phyloP scores from a whole-genome alignment of 2,888 invertebrate genomes.

The Acleris laterana region DNA sequence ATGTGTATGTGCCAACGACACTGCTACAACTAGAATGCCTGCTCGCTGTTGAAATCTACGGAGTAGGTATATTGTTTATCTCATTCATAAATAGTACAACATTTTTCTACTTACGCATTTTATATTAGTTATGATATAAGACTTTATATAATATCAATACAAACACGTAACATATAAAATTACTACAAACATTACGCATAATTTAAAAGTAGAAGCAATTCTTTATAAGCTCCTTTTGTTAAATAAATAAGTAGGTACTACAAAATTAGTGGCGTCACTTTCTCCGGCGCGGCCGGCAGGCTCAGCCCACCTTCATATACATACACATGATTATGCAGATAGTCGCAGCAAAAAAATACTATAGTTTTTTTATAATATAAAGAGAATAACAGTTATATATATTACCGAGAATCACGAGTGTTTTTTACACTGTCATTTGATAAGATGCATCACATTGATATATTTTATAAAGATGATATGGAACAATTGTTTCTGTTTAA shows the following conservation, averaged over 20 bases:
- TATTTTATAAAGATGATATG: too few species aligned
- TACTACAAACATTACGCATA: constrained; percentile 51
- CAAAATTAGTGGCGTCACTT: constrained; percentile 50
- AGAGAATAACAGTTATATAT: constrained; percentile 4
- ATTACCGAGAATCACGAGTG: constrained; percentile 8
- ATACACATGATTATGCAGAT: background rate
- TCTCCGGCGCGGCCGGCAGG: constrained; percentile 37
- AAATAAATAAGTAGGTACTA: constrained; percentile 42
- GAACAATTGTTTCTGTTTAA: too few species aligned
- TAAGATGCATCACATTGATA: too few species aligned
- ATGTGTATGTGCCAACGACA: constrained; percentile 4
- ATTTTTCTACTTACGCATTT: constrained; percentile 32
- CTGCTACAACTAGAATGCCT: constrained; percentile 15
- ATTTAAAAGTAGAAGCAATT: constrained; percentile 39
- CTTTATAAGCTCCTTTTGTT: constrained; percentile 61
- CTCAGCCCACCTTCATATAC: constrained; percentile 38
- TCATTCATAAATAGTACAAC: constrained; percentile 31
- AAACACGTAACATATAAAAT: constrained; percentile 52
- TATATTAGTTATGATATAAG: constrained; percentile 38
- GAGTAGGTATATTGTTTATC: constrained; percentile 10
- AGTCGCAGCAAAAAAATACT: constrained; percentile 13
- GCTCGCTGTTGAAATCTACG: constrained; percentile 19
- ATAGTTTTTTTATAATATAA: background rate
- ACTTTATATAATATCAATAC: constrained; percentile 42
- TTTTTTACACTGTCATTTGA: too few species aligned